Evolutionary conservation across 2,113 vertebrate genomes (phyloP), one percentile per base, ranked within the genome.

Genomic region (Sprattus sprattus): DNA sequence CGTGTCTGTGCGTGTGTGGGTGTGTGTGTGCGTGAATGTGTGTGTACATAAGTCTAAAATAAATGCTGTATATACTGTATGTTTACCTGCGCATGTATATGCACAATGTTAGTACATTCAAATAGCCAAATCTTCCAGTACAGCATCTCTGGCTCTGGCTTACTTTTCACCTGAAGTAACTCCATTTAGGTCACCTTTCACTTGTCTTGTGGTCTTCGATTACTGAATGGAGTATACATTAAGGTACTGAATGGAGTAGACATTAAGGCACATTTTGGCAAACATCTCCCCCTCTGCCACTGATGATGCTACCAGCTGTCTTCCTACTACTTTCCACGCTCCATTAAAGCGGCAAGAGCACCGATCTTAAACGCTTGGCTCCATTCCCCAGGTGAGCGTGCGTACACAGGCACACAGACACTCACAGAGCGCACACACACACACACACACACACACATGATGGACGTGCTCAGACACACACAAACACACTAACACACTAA

Each of bases 221-320:
- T 78, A 78, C 71, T 39, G 71, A 78, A 39, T 78, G 71, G 71
- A 39, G 71, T 39, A 78, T 32, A 78, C 71, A 78, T 78, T 32
- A 78, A 78, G 25, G 25, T 39, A 78, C 28, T 78, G 71, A 78
- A 15, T 39, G 32, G 71, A 39, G 71, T 0, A 39, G 6, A 32
- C 13, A 78, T 78, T 78, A 78, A 78, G 71, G 71, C 71, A 78
- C 44, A 44, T 2, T 32, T 78, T 78, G 71, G 71, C 71, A 78
- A 78, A 32, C 71, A 16, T 78, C 71, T 15, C 32, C 71, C 28
- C 64, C 25, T 39, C 15, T 11, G 28, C 44, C 32, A 3, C 45
- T 82, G 81, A 82, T 82, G 81, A 25, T 82, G 45, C 81, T 82
- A 82, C 81, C 81, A 82, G 81, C 81, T 82, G 81, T 82, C 47